phyloP scores from a whole-genome alignment of 2,113 vertebrate species.

The Melanostigma gelatinosum region DNA sequence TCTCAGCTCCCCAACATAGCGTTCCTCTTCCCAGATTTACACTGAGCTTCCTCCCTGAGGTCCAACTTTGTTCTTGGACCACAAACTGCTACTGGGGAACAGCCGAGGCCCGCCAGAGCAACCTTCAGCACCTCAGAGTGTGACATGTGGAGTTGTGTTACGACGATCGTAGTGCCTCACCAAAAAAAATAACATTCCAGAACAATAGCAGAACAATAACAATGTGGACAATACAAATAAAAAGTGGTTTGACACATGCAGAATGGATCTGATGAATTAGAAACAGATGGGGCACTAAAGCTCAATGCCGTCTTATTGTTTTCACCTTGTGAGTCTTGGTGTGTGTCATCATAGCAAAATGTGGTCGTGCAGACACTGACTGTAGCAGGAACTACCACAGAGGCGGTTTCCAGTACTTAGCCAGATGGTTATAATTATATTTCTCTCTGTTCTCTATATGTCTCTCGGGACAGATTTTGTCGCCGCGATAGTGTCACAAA shows the following conservation, averaged over 20 bases:
- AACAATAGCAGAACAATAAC: not conserved
- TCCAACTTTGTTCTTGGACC: constrained; percentile 65
- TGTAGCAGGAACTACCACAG: too few species aligned
- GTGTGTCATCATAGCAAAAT: not conserved
- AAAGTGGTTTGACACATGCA: constrained; percentile 1
- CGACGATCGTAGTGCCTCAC: not conserved
- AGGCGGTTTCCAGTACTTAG: not conserved
- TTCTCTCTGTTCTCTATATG: not conserved
- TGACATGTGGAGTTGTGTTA: constrained; percentile 64
- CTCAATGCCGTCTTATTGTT: not conserved
- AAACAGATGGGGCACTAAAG: not conserved
- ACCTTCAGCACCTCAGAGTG: constrained; percentile 20
- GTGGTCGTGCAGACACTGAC: not conserved
- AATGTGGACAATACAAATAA: not conserved
- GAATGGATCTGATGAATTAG: not conserved
- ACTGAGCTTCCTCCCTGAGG: constrained; percentile 54
- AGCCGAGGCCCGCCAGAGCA: constrained; percentile 38
- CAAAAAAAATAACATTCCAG: not conserved
- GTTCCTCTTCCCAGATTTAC: constrained; percentile 57
- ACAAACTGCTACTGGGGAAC: constrained; percentile 54
- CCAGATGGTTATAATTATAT: too few species aligned
- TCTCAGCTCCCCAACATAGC: not conserved
- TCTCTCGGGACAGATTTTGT: not conserved
- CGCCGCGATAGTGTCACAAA: not conserved
- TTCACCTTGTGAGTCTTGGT: not conserved